phyloP scores from a whole-genome alignment of 2,113 vertebrate genomes.

The Ictidomys tridecemlineatus region DNA sequence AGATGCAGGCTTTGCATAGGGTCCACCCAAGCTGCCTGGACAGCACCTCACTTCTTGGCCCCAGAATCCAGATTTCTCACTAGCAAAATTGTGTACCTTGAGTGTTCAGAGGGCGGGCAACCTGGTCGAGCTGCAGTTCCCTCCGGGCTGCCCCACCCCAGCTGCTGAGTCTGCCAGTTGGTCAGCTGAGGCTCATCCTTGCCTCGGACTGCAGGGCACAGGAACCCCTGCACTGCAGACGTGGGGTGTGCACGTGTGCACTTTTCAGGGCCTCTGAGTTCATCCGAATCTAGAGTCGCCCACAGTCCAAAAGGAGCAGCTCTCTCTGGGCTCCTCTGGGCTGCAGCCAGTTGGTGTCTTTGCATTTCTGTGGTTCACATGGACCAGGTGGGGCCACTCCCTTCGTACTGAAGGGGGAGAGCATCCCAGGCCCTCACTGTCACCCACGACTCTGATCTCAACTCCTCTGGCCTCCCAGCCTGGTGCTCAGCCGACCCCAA shows the following conservation, averaged over 20 bases:
- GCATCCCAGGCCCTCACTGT: neutral
- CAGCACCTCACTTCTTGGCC: neutral
- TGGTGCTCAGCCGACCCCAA: fast-evolving
- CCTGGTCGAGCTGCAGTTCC: fast-evolving
- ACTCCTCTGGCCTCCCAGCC: neutral
- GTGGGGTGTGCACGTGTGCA: no score
- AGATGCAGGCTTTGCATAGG: no score
- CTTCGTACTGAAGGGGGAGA: fast-evolving
- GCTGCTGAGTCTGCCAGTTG: no score
- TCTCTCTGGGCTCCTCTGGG: neutral
- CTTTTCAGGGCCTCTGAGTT: neutral
- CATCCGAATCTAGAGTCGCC: neutral
- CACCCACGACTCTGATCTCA: neutral
- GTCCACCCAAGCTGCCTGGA: no score
- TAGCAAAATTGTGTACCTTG: no score
- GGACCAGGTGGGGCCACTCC: neutral
- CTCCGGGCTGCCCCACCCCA: neutral
- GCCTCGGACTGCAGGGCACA: no score
- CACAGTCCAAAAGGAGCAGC: no score
- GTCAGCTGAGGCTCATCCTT: no score
- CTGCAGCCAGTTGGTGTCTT: neutral
- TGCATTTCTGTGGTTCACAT: neutral
- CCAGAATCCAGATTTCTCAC: neutral
- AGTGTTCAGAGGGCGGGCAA: no score
- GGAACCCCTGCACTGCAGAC: neutral